These are phyloP conservation scores for Meloidogyne chitwoodi DNA, from an alignment of 1,140 invertebrate species.

Conservation along the genomic window DNA sequence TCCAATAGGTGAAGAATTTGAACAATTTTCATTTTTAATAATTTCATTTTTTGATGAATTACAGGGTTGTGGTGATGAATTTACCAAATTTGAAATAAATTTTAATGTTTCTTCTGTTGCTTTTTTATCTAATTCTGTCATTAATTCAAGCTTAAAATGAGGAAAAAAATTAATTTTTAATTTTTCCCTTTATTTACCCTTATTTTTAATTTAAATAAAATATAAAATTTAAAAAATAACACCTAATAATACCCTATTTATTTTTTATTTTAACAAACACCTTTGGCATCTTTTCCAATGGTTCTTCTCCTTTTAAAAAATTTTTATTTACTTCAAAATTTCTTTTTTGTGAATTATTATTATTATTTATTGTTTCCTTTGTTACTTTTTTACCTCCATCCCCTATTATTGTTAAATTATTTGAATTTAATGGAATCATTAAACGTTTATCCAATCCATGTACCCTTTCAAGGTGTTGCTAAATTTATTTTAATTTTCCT, in stretches of 20 bases:
- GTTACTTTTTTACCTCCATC: neutral
- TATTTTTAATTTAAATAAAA: too few species aligned
- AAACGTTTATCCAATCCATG: slow-evolving; percentile 17
- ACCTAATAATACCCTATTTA: too few species aligned
- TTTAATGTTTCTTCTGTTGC: slow-evolving; percentile 16
- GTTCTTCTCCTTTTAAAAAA: neutral
- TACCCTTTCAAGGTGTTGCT: slow-evolving; percentile 20
- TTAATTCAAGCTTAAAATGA: slow-evolving; percentile 12
- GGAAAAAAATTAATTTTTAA: neutral
- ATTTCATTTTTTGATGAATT: neutral
- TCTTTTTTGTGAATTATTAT: neutral
- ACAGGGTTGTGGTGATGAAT: neutral
- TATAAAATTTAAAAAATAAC: too few species aligned
- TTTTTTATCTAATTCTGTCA: slow-evolving; percentile 2
- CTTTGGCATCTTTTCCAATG: slow-evolving; percentile 19
- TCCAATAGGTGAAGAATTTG: neutral
- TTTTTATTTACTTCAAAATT: neutral
- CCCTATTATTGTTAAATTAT: neutral
- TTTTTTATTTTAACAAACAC: too few species aligned
- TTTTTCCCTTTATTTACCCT: too few species aligned
- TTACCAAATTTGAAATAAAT: slow-evolving; percentile 20
- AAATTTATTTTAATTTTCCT: neutral
- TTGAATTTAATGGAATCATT: neutral
- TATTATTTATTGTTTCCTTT: neutral
- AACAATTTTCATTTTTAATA: neutral